Percentiles rank a stretch among this genome's conserved stretches.
Evolutionary conservation across 1,140 invertebrate genomes (phyloP).

Genomic region (Oscheius sp.): DNA sequence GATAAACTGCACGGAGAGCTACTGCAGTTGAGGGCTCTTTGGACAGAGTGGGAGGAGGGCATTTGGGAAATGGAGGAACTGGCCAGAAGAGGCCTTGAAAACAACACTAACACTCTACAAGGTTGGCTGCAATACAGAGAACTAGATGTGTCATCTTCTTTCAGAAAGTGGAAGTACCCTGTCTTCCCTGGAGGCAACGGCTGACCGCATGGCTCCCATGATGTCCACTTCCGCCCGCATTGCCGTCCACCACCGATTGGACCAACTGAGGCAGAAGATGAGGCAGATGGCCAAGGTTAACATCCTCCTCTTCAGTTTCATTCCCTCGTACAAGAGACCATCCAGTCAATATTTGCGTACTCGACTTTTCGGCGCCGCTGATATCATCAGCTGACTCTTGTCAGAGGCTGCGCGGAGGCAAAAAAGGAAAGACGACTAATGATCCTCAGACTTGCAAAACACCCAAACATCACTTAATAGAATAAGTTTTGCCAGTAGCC

Average conservation of each 20-base stretch:
- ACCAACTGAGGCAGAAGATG: slow-evolving; percentile 3
- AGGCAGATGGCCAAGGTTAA: neutral
- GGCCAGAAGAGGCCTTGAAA: slow-evolving; percentile 11
- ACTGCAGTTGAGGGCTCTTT: slow-evolving; percentile 10
- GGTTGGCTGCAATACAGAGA: too few relatives aligned
- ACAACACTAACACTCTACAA: slow-evolving; percentile 1
- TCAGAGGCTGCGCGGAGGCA: too few relatives aligned
- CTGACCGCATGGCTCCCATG: neutral
- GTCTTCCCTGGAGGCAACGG: neutral
- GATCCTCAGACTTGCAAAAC: too few relatives aligned
- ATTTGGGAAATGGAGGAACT: slow-evolving; percentile 23
- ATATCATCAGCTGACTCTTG: slow-evolving; percentile 6
- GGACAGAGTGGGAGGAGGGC: slow-evolving; percentile 29
- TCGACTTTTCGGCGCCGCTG: neutral
- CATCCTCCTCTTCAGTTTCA: neutral
- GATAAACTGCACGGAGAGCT: slow-evolving; percentile 19
- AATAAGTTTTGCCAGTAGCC: too few relatives aligned
- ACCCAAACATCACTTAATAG: too few relatives aligned
- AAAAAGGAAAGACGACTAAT: too few relatives aligned
- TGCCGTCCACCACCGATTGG: neutral
- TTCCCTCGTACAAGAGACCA: neutral
- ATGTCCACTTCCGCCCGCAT: slow-evolving; percentile 1
- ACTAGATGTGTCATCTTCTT: too few relatives aligned
- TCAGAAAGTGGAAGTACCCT: neutral
- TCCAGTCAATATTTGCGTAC: slow-evolving; percentile 2